phyloP scores from a whole-genome alignment of 2,113 vertebrate species.

The Anarrhichthys ocellatus region DNA sequence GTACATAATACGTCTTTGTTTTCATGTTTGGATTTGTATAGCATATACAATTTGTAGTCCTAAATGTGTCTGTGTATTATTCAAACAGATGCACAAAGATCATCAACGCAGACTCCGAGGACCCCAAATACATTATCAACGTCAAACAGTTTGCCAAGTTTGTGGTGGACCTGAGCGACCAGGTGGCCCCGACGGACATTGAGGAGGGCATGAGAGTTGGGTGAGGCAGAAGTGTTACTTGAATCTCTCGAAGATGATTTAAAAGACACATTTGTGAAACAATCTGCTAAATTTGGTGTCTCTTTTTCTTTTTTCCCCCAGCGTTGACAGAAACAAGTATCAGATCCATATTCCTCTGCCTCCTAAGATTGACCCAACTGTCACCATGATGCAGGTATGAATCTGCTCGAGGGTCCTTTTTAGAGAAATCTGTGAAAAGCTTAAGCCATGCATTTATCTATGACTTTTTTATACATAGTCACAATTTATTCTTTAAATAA shows the following conservation, averaged over 20 bases:
- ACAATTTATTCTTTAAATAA: not conserved
- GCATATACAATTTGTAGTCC: not conserved
- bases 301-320: constrained; percentile 57
- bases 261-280: not conserved
- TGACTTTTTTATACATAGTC: not conserved
- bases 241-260: not conserved
- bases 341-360: constrained; percentile 99
- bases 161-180: constrained; percentile 98
- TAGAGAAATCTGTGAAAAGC: not conserved
- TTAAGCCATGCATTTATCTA: not conserved
- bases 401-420: not conserved
- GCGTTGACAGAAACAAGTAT: constrained; percentile 99
- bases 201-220: constrained; percentile 99
- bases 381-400: constrained; percentile 99
- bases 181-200: constrained; percentile 98
- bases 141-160: constrained; percentile 99
- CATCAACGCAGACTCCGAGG: constrained; percentile 98
- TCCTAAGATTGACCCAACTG: constrained; percentile 98
- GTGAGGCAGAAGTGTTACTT: constrained; percentile 78
- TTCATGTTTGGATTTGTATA: not conserved
- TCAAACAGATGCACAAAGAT: constrained; percentile 95
- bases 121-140: constrained; percentile 99
- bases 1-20: not conserved
- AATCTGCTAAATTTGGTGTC: not conserved
- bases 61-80: not conserved